Base-by-base conservation (phyloP, 2,797 vertebrate species). In the Psittacula derbiana region DNA sequence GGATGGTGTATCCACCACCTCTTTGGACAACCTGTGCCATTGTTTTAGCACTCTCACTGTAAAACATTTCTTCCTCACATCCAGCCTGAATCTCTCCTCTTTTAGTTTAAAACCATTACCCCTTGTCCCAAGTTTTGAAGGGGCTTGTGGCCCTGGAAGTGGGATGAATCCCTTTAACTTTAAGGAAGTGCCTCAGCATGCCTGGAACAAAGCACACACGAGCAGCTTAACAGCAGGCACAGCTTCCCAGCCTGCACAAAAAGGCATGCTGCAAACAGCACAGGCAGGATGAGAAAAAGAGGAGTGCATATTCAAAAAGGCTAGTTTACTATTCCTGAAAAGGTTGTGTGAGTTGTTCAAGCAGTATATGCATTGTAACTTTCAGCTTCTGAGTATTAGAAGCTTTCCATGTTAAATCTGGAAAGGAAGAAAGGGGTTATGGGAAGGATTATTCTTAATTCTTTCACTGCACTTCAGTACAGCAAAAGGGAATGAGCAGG, bases 241-340 rank as follows among this genome's bases (percentile, higher is more conserved):
- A 2, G 41, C 49, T 86, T 80, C 61, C 38, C 43, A 80, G 36
- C 21, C 57, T 41, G 67, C 23, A 0, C 15, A 52, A 67, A 62
- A 83, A 57, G 61, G 38, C 47, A 12, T 0, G 8, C 31, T 15
- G 6, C 75, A 55, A 91, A 80, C 36, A 55, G 38, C 0, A 0
- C 57, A 91, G 14, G 38, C 9, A 28, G 31, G 21, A 52, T 41
- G 33, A 44, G 53, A 47, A 52, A 36, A 8, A 50, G 30, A 79
- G 3, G 27, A 44, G 6, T 15, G 10, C 5, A 49, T 69, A 50
- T 65, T 72, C 46, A 47, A 44, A 75, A 60, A 86, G 23, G 33
- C 23, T 76, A 18, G 41, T 57, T 49, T 46, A 46, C 38, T 61
- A 30, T 43, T 91, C 30, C 41, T 71, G 43, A 84, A 87, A 67